Conservation (phyloP, 2,888 invertebrate genomes). For the Carterocephalus palaemon region DNA sequence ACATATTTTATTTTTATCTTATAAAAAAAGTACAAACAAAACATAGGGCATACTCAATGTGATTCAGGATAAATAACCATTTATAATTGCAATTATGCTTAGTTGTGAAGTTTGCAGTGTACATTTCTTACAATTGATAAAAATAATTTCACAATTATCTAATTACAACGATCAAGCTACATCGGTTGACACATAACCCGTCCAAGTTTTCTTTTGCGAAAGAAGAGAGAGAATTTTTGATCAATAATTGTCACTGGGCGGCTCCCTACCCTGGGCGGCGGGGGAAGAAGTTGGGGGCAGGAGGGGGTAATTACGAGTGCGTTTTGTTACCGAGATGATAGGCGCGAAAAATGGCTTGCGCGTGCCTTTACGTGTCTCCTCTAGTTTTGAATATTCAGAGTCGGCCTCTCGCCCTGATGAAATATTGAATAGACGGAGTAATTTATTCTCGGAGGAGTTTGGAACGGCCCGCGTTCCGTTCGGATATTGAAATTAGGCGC, state of each 20-base stretch:
- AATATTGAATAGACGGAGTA: constrained; percentile 77
- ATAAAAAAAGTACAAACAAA: no score
- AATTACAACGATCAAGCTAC: constrained; percentile 72
- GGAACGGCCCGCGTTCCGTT: constrained; percentile 69
- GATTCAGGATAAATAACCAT: background rate
- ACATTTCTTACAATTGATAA: background rate
- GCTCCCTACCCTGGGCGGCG: constrained; percentile 52
- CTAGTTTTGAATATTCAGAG: constrained; percentile 78
- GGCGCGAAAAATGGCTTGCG: constrained; percentile 79
- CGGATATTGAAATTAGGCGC: constrained; percentile 79
- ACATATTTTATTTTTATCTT: background rate
- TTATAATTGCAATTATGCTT: background rate
- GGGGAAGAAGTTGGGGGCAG: constrained; percentile 40
- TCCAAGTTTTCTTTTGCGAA: constrained; percentile 80
- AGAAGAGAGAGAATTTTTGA: constrained; percentile 83
- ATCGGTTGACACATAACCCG: constrained; percentile 77
- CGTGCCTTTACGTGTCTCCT: constrained; percentile 78
- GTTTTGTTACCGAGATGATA: constrained; percentile 80
- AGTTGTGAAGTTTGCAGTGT: background rate
- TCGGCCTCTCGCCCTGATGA: constrained; percentile 74
- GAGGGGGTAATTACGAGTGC: constrained; percentile 77
- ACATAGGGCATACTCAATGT: no score
- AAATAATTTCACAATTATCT: constrained; percentile 51
- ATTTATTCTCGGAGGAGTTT: constrained; percentile 75
- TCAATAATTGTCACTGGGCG: constrained; percentile 84